These are phyloP conservation scores for Drosophila diplacantha DNA, from an alignment of 2,888 invertebrate genomes.

Conservation along the genomic window DNA sequence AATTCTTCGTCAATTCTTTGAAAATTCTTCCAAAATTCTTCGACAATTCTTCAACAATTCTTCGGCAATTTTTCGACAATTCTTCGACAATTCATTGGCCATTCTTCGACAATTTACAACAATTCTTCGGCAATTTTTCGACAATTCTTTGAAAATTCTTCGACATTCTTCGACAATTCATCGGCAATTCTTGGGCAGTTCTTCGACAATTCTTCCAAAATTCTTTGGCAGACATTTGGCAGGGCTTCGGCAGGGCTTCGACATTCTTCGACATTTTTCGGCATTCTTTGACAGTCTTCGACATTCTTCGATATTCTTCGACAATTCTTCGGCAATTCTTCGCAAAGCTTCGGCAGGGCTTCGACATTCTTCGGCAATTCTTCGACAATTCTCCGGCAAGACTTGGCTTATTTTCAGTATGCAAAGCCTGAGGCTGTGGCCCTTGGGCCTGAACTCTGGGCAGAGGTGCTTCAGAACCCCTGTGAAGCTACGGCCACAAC, in stretches of 20 bases:
- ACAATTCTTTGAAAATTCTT: too few relatives aligned
- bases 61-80: neutral
- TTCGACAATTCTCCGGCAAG: neutral
- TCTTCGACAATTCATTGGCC: too few relatives aligned
- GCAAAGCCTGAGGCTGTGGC: neutral
- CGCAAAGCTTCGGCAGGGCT: neutral
- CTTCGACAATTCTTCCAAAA: too few relatives aligned
- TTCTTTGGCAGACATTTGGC: too few relatives aligned
- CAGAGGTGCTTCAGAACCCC: neutral
- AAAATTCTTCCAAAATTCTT: neutral
- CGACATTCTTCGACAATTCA: too few relatives aligned
- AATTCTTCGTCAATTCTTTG: neutral
- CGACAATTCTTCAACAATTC: accelerated
- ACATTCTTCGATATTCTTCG: too few relatives aligned
- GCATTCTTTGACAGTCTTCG: accelerated
- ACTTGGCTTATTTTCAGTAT: neutral
- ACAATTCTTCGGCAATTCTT: neutral
- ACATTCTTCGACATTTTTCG: too few relatives aligned
- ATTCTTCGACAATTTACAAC: too few relatives aligned
- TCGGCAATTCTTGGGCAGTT: too few relatives aligned
- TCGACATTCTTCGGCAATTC: neutral
- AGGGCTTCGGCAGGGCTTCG: too few relatives aligned
- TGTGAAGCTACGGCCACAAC: neutral
- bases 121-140: too few relatives aligned
- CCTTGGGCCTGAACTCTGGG: neutral